A percentile compares a stretch with the other conserved stretches of the same genome.
Evolutionary conservation across 2,797 vertebrate genomes (phyloP).

Genomic region (Borostomias antarcticus): DNA sequence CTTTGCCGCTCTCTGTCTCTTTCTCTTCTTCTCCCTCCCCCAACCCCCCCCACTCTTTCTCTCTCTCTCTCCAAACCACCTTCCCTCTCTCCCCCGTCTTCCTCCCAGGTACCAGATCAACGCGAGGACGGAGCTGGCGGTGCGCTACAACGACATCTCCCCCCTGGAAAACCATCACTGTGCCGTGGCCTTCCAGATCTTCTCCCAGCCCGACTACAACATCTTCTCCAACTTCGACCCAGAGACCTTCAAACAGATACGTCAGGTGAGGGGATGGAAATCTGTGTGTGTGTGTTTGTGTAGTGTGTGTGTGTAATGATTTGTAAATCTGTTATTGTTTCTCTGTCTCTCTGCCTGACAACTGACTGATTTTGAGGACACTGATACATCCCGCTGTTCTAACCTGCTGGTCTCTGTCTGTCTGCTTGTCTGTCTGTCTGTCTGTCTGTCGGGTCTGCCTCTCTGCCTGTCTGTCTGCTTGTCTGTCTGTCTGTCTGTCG

Average conservation of each 20-base stretch:
- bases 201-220: conserved; percentile 88
- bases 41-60: not conserved
- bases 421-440: too few relatives aligned
- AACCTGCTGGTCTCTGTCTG: too few relatives aligned
- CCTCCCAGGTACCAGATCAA: conserved; percentile 89
- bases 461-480: too few relatives aligned
- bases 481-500: too few relatives aligned
- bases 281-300: conserved; percentile 3
- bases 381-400: too few relatives aligned
- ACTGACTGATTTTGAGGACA: too few relatives aligned
- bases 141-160: conserved; percentile 94
- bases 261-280: conserved; percentile 85
- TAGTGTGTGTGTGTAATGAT: not conserved
- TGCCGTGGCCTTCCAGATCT: conserved; percentile 91
- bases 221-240: conserved; percentile 86
- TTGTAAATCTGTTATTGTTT: not conserved
- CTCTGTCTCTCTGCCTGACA: conserved; percentile 8
- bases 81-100: too few relatives aligned
- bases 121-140: conserved; percentile 88
- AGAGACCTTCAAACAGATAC: conserved; percentile 87
- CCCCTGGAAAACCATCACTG: conserved; percentile 94
- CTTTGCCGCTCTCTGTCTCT: not conserved
- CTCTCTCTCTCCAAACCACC: too few relatives aligned
- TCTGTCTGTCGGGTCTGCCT: too few relatives aligned
- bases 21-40: not conserved